Base-by-base conservation (phyloP, 2,888 invertebrate species). In the Chorisops tibialis region DNA sequence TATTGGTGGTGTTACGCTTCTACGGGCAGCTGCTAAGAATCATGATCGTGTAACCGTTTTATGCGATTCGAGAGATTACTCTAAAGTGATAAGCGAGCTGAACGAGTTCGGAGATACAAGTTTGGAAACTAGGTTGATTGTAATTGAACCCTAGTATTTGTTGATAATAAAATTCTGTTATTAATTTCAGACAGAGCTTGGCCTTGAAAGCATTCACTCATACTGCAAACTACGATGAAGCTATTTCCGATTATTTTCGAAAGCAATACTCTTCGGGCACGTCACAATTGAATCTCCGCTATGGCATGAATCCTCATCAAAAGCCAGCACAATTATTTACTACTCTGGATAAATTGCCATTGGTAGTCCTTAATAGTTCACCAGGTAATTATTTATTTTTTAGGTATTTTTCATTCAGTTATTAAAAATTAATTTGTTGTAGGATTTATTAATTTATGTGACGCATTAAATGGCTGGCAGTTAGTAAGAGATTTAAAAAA, bases 231-330 rank as follows among this genome's bases (percentile, higher is more conserved):
- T 99, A 99, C 75, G 98, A 99, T 77, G 83, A 86, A 59, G 92
- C 94, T 39, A 98, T 99, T 70, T 89, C 96, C 0, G 92, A 96
- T 75, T 98, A 94, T 75, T 96, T 97, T 82, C 88, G 97, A 11
- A 90, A 90, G 73, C 88, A 95, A 75, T 97, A 91, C 76, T 89
- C 91, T 1, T 77, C 82, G 3, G 87, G 87, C 2, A 80, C 83
- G 2, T 87, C 93, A 0, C 95, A 95, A 74, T 73, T 96, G 52
- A 87, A 90, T 0, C 80, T 97, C 48, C 85, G 96, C 71, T 98
- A 99, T 78, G 98, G 85, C 59, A 96, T 96, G 93, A 98, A 98
- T 79, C 98, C 98, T 0, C 98, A 98, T 75, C 98, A 98, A 75
- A 94, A 93, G 74, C 96, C 96, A 0, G 96, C 96, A 0, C 96